A percentile compares a stretch with the other conserved stretches of the same genome.
Evolutionary conservation across 2,888 invertebrate species (phyloP).

Genomic region (Trimorus sp.): DNA sequence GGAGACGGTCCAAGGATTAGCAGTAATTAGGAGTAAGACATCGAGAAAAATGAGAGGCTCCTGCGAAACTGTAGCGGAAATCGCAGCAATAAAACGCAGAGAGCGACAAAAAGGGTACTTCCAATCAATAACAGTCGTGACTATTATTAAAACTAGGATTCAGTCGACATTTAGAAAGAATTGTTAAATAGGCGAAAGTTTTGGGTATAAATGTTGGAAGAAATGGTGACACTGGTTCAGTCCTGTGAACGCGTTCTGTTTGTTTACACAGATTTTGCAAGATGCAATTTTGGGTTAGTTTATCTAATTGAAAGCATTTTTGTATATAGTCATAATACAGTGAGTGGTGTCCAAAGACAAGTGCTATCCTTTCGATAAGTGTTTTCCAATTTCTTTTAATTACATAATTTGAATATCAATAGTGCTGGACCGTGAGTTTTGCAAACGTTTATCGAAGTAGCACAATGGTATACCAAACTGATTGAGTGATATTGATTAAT

Average conservation of each 20-base stretch:
- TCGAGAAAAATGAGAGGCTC: too few relatives aligned
- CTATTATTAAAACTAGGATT: conserved; percentile 50
- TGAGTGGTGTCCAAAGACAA: too few relatives aligned
- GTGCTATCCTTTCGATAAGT: too few relatives aligned
- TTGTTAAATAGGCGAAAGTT: conserved; percentile 75
- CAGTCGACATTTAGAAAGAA: conserved; percentile 69
- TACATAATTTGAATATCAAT: too few relatives aligned
- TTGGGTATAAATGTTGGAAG: conserved; percentile 77
- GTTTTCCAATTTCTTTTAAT: too few relatives aligned
- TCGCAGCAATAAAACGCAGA: conserved; percentile 41
- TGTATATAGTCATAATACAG: too few relatives aligned
- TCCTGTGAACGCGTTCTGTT: conserved; percentile 70
- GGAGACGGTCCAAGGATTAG: too few relatives aligned
- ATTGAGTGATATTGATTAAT: too few relatives aligned
- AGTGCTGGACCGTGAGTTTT: too few relatives aligned
- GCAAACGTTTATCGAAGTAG: too few relatives aligned
- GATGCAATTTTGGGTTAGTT: conserved; percentile 55
- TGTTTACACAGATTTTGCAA: conserved; percentile 65
- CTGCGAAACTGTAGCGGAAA: conserved; percentile 21
- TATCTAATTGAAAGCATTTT: not conserved
- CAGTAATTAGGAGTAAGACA: too few relatives aligned
- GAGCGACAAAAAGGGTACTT: conserved; percentile 40
- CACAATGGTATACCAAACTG: too few relatives aligned
- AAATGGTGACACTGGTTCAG: conserved; percentile 55
- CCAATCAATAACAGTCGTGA: conserved; percentile 38